A percentile compares a stretch with the other conserved stretches of the same genome.
Evolutionary conservation across 1,140 invertebrate genomes (phyloP).

Genomic region (Pogonomyrmex barbatus): DNA sequence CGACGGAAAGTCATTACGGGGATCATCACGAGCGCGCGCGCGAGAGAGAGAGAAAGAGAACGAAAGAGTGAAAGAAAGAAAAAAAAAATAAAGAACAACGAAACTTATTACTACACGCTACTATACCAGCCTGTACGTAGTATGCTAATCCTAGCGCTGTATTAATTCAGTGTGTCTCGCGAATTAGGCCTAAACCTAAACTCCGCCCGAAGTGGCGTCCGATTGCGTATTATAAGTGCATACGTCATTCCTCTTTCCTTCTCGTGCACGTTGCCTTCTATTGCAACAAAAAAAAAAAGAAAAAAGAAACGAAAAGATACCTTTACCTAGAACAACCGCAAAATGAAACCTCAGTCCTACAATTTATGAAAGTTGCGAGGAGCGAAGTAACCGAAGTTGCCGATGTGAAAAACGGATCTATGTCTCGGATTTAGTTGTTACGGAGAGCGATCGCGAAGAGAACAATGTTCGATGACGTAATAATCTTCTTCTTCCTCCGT

Average conservation of each 20-base stretch:
- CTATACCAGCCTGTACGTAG: constrained; percentile 66
- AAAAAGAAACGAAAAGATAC: background rate
- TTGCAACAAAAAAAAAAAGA: constrained; percentile 49
- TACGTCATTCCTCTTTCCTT: constrained; percentile 63
- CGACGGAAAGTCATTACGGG: constrained; percentile 29
- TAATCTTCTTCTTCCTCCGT: background rate
- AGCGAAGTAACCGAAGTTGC: constrained; percentile 36
- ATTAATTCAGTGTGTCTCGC: constrained; percentile 69
- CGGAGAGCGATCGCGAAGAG: constrained; percentile 29
- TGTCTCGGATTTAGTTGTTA: constrained; percentile 42
- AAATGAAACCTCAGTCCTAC: constrained; percentile 58
- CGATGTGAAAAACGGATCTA: constrained; percentile 14
- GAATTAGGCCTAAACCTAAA: constrained; percentile 73
- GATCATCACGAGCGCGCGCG: constrained; percentile 12
- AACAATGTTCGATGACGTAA: constrained; percentile 6
- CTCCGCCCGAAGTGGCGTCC: constrained; percentile 54
- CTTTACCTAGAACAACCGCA: constrained; percentile 59
- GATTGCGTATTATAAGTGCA: constrained; percentile 53
- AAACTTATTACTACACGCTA: constrained; percentile 70
- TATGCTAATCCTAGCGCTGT: constrained; percentile 65
- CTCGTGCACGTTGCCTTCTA: constrained; percentile 71
- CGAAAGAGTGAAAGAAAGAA: background rate
- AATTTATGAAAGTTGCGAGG: constrained; percentile 63
- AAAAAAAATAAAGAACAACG: constrained; percentile 64
- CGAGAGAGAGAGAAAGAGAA: no score